Conservation (phyloP, 2,113 vertebrate genomes). For the Rynchops niger region DNA sequence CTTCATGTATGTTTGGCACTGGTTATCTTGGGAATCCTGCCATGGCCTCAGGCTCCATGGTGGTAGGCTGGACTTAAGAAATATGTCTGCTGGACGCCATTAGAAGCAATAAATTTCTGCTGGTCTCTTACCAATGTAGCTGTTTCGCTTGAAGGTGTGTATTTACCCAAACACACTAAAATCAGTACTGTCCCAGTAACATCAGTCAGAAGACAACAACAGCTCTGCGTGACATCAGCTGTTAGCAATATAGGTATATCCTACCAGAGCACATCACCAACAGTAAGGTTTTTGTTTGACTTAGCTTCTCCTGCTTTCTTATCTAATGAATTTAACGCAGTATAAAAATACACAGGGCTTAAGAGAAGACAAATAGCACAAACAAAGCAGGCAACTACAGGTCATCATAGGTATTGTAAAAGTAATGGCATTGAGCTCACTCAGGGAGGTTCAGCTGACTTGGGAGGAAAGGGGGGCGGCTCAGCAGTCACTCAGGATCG, state of each 20-base stretch:
- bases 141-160: background rate
- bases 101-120: background rate
- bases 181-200: background rate
- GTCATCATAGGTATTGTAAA: background rate
- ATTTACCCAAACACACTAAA: background rate
- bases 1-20: background rate
- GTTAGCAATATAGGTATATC: background rate
- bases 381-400: background rate
- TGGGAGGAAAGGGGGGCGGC: background rate
- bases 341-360: background rate
- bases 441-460: background rate
- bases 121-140: background rate
- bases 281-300: background rate
- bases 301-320: background rate
- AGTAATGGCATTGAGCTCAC: background rate
- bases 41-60: background rate
- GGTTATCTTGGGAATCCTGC: background rate
- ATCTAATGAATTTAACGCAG: background rate
- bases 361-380: background rate
- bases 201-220: background rate
- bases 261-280: background rate
- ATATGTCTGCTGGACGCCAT: background rate
- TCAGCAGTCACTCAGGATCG: background rate
- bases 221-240: background rate
- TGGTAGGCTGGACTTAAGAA: background rate